Evolutionary conservation across 2,888 invertebrate species (phyloP).

Genomic region (Linnaemya tessellans): DNA sequence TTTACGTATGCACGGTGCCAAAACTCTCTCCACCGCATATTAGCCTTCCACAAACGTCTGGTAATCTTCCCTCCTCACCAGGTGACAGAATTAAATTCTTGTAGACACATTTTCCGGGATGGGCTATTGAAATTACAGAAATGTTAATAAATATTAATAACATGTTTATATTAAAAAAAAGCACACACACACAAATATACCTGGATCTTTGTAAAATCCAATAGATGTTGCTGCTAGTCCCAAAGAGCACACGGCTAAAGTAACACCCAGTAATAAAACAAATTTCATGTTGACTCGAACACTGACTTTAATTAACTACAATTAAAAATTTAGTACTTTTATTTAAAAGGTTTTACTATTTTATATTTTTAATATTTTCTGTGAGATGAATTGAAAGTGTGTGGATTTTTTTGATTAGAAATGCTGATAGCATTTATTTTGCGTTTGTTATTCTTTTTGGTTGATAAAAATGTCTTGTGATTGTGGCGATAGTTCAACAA

Average conservation of each 20-base stretch:
- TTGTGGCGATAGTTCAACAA: too few relatives aligned
- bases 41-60: conserved; percentile 5
- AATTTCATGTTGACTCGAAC: conserved; percentile 39
- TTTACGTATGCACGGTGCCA: conserved; percentile 38
- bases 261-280: conserved; percentile 1
- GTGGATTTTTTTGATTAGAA: too few relatives aligned
- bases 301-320: not conserved
- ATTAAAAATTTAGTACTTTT: too few relatives aligned
- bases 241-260: not conserved
- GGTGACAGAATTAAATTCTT: conserved; percentile 3
- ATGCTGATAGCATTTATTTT: too few relatives aligned
- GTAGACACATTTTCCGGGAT: conserved; percentile 57
- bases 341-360: not conserved
- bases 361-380: not conserved
- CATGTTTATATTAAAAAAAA: not conserved
- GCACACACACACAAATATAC: too few relatives aligned
- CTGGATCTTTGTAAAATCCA: conserved; percentile 36
- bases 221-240: conserved; percentile 1
- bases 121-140: not conserved
- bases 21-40: conserved; percentile 19
- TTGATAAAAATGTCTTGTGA: too few relatives aligned
- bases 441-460: too few relatives aligned
- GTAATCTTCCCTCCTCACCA: conserved; percentile 28
- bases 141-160: not conserved
- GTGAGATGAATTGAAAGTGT: too few relatives aligned